Evolutionary conservation across 2,113 vertebrate species (phyloP), one percentile per base, ranked within the genome.

Genomic region (Prunella fulvescens): DNA sequence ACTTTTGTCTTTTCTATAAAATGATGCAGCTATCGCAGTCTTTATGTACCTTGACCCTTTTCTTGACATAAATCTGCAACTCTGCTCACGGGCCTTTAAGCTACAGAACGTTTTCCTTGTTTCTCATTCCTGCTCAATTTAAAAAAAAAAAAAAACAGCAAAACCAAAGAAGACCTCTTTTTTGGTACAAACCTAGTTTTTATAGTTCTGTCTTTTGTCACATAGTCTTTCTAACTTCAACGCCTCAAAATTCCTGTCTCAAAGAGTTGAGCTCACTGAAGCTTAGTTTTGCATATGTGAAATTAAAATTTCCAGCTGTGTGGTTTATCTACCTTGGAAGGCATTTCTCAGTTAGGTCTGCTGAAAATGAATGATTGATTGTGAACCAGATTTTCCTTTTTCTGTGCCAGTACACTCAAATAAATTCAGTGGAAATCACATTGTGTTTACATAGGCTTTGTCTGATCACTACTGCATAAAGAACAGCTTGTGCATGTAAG

Each of bases 371-470:
- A 22, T 82, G 88, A 72, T 40, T 89, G 76, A 85, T 91, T 90
- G 61, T 89, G 81, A 93, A 90, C 44, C 48, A 65, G 90, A 79
- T 87, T 95, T 85, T 93, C 92, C 50, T 67, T 85, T 79, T 82
- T 61, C 66, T 92, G 79, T 61, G 74, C 79, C 90, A 93, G 76
- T 48, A 57, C 20, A 20, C 81, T 82, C 39, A 61, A 66, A 69
- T 72, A 92, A 88, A 60, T 62, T 85, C 62, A 60, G 44, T 71
- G 37, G 45, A 85, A 95, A 74, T 78, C 70, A 37, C 44, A 22
- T 12, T 44, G 19, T 71, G 53, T 71, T 86, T 78, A 87, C 33
- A 84, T 64, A 89, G 39, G 37, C 13, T 81, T 47, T 89, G 60
- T 53, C 62, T 65, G n/a, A 78, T 81, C 29, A 35, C 35, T 74